Conservation (phyloP, 2,888 invertebrate species). For the Leucozona laternaria region DNA sequence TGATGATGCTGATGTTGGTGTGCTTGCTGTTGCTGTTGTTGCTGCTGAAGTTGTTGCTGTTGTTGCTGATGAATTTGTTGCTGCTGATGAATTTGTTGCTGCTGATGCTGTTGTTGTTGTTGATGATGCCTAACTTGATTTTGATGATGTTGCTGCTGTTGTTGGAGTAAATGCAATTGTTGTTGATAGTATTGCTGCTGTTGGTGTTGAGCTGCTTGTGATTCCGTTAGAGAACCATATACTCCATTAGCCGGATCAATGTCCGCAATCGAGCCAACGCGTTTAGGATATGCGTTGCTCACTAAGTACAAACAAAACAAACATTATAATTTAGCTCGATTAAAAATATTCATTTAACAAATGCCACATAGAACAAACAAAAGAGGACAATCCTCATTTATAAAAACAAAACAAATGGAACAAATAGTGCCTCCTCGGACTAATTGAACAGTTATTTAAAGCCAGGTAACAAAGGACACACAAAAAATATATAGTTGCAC, state of each 20-base stretch:
- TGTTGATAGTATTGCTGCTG: conserved; percentile 77
- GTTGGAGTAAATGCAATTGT: conserved; percentile 74
- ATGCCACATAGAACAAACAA: background rate
- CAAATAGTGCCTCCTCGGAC: conserved; percentile 25
- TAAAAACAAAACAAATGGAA: conserved; percentile 23
- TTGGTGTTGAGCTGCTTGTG: conserved; percentile 82
- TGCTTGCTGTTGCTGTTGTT: conserved; percentile 77
- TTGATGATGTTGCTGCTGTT: conserved; percentile 77
- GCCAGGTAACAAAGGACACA: conserved; percentile 56
- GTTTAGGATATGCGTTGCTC: conserved; percentile 85
- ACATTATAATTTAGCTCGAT: conserved; percentile 11
- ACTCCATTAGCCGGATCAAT: conserved; percentile 97
- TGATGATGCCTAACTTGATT: conserved; percentile 70
- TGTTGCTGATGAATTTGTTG: conserved; percentile 76
- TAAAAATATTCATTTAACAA: background rate
- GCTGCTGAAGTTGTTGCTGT: conserved; percentile 78
- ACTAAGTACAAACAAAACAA: conserved; percentile 77
- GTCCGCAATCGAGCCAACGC: conserved; percentile 96
- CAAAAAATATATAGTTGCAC: background rate
- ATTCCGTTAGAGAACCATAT: conserved; percentile 87
- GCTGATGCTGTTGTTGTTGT: conserved; percentile 74
- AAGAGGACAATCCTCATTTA: background rate
- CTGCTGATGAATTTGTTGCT: conserved; percentile 76
- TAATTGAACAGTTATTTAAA: conserved; percentile 49
- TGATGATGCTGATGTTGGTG: conserved; percentile 77